Evolutionary conservation across 2,888 invertebrate species (phyloP), one percentile per base, ranked within the genome.

Genomic region (Cantharis flavilabris): DNA sequence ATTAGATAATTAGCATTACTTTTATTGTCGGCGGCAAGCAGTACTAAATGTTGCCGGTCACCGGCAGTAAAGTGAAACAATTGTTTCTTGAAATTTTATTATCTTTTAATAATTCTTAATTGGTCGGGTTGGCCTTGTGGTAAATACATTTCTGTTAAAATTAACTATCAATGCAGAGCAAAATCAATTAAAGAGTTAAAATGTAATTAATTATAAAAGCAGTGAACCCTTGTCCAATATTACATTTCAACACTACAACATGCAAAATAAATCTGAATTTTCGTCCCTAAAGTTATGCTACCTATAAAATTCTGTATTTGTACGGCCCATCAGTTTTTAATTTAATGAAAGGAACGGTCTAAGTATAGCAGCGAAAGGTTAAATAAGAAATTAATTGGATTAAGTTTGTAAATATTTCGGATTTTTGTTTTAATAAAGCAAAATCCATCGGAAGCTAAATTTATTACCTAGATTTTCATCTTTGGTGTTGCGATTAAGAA

Each of bases 401-500:
- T 78, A 78, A 78, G 69, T 62, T 64, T 62, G 76, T 76, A 73
- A 78, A 79, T 79, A 76, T 79, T 76, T 74, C 76, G 76, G 64
- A 76, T 76, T 79, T 76, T 67, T 72, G 76, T 76, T 79, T 76
- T 79, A 79, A 79, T 76, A 76, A 76, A 79, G 76, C 76, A 79
- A 76, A 49, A 79, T 79, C 76, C 76, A 78, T 79, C 71, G 77
- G 76, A 77, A 78, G 77, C 77, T 73, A 78, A 76, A 79, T 79
- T 79, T 79, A 79, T 78, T 75, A 73, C 74, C 69, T 33, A 79
- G 77, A 78, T 79, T 79, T 78, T 78, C 79, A 79, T 79, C 79
- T 79, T 79, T 79, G 79, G 77, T 79, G 79, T 78, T 76, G 74
- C 72, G 77, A 77, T 77, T 79, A 77, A 76, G 76, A 76, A 80